Evolutionary conservation across 2,113 vertebrate species (phyloP).

Genomic region (Ochotona curzoniae): DNA sequence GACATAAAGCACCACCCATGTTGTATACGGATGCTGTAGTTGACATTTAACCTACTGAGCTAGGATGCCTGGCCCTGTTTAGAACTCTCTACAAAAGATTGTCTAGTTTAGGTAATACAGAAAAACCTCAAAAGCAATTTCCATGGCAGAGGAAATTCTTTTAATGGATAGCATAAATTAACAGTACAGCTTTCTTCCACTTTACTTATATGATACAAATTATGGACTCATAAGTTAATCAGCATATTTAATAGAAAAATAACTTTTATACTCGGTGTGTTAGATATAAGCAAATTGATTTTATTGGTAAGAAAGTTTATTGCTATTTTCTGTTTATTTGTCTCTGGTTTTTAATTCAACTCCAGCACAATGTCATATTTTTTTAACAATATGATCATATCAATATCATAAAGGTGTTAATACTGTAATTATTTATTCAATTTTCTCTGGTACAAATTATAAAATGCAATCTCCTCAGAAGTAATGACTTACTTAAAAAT

Average conservation of each 20-base stretch:
- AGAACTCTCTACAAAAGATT: not conserved
- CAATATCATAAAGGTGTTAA: not conserved
- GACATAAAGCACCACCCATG: too few species aligned
- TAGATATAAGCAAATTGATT: not conserved
- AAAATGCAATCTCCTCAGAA: not conserved
- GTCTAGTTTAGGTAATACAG: not conserved
- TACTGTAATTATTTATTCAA: not conserved
- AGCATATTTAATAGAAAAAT: not conserved
- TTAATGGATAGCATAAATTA: slow-evolving; percentile 38
- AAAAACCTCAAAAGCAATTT: not conserved
- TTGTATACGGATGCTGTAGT: too few species aligned
- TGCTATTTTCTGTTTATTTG: not conserved
- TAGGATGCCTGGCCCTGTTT: too few species aligned
- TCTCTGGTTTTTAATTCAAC: not conserved
- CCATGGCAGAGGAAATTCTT: not conserved
- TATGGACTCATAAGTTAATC: not conserved
- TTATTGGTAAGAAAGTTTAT: not conserved
- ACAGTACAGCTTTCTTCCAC: not conserved
- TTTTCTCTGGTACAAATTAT: not conserved
- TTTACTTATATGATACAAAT: not conserved
- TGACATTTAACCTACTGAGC: too few species aligned
- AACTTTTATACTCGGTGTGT: not conserved
- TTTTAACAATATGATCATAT: not conserved
- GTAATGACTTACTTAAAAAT: not conserved
- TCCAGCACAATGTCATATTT: not conserved